Conservation (phyloP, 2,888 invertebrate genomes). For the Metellina segmentata region DNA sequence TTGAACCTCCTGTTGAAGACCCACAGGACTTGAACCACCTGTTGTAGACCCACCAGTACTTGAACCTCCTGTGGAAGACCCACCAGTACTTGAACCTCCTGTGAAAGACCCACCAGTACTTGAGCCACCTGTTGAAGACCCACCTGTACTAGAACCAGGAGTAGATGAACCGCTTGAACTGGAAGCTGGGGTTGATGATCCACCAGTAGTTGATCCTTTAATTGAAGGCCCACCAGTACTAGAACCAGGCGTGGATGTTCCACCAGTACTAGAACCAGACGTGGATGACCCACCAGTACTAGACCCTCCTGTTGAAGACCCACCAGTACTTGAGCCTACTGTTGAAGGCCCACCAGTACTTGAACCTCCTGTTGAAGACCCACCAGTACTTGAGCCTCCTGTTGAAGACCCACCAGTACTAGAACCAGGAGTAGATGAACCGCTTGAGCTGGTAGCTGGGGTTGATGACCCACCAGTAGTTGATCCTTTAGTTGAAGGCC, state of each 20-base stretch:
- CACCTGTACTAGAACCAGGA: neutral
- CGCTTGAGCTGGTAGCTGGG: neutral
- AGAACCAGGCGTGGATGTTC: neutral
- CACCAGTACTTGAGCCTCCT: neutral
- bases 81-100: neutral
- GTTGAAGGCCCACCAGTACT: neutral
- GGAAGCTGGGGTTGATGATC: slow-evolving; percentile 6
- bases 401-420: too few relatives aligned
- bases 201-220: neutral
- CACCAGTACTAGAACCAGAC: neutral
- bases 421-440: neutral
- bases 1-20: too few relatives aligned
- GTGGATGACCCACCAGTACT: neutral
- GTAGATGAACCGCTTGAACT: neutral
- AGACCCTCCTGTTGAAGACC: neutral
- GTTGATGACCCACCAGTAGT: slow-evolving; percentile 3
- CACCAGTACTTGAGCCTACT: too few relatives aligned
- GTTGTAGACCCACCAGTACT: neutral
- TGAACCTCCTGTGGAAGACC: neutral
- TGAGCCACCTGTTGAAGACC: neutral
- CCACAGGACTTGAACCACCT: neutral
- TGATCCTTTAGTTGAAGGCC: neutral
- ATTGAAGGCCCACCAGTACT: slow-evolving; percentile 11
- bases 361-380: too few relatives aligned
- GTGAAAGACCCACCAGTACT: neutral